phyloP scores from a whole-genome alignment of 2,888 invertebrate genomes.

The Lithodes maja region DNA sequence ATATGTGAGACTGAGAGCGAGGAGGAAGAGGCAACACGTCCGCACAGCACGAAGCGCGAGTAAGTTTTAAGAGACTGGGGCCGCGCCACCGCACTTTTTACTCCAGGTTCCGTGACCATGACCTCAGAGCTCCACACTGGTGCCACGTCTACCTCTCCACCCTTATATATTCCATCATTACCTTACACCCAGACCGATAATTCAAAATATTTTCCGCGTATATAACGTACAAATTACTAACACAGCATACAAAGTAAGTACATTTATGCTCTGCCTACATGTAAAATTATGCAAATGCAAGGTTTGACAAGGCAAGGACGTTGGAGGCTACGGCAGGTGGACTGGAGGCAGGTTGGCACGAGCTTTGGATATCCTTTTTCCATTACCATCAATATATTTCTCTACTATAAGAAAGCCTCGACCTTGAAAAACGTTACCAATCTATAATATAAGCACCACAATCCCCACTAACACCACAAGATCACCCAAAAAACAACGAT shows the following conservation, averaged over 20 bases:
- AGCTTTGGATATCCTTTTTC: slow-evolving; percentile 18
- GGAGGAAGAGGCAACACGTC: slow-evolving; percentile 28
- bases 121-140: slow-evolving; percentile 58
- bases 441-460: neutral
- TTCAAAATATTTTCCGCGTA: no score
- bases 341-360: slow-evolving; percentile 54
- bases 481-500: neutral
- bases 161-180: neutral
- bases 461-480: neutral
- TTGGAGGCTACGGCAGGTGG: slow-evolving; percentile 67
- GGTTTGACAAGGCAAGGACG: slow-evolving; percentile 63
- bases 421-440: neutral
- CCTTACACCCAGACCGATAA: no score
- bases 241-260: no score
- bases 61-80: slow-evolving; percentile 65
- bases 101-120: slow-evolving; percentile 63
- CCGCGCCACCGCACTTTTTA: slow-evolving; percentile 58
- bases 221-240: no score
- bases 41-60: slow-evolving; percentile 51
- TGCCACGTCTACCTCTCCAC: slow-evolving; percentile 43
- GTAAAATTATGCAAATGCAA: slow-evolving; percentile 44
- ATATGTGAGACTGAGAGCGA: neutral
- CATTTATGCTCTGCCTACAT: neutral
- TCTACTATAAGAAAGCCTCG: neutral
- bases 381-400: neutral